phyloP scores from a whole-genome alignment of 2,113 vertebrate genomes.

The Corythoichthys intestinalis region DNA sequence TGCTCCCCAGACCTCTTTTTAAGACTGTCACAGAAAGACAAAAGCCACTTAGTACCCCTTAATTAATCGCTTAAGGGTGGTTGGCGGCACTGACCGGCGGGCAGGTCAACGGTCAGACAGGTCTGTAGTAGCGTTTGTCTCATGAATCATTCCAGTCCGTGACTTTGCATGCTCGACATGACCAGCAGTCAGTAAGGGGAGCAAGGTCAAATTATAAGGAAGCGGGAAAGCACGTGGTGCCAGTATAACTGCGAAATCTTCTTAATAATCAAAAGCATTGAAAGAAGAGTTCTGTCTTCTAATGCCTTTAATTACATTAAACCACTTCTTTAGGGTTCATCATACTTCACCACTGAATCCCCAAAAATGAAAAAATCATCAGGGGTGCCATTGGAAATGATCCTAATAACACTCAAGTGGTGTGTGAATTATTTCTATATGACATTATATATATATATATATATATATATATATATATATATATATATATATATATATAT shows the following conservation, averaged over 20 bases:
- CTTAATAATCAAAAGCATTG: not conserved
- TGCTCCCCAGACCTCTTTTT: conserved; percentile 32
- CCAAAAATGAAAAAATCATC: not conserved
- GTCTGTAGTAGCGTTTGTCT: conserved; percentile 15
- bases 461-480: no score
- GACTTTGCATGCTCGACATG: conserved; percentile 56
- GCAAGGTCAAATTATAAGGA: conserved; percentile 30
- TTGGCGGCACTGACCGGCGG: conserved; percentile 32
- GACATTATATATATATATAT: not conserved
- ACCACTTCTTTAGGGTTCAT: not conserved
- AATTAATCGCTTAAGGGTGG: conserved; percentile 51
- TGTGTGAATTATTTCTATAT: not conserved
- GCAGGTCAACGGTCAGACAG: conserved; percentile 42
- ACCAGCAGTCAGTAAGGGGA: conserved; percentile 34
- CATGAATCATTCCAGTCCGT: conserved; percentile 49
- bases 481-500: no score
- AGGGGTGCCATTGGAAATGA: not conserved
- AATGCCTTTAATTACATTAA: not conserved
- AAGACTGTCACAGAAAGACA: conserved; percentile 62
- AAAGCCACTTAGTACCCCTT: conserved; percentile 60
- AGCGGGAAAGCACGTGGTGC: conserved; percentile 4
- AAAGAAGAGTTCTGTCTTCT: not conserved
- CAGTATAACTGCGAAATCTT: conserved; percentile 4
- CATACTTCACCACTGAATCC: no score
- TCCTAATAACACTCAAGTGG: not conserved